Conservation (phyloP, 2,113 vertebrate genomes). For the Leptodactylus fuscus region DNA sequence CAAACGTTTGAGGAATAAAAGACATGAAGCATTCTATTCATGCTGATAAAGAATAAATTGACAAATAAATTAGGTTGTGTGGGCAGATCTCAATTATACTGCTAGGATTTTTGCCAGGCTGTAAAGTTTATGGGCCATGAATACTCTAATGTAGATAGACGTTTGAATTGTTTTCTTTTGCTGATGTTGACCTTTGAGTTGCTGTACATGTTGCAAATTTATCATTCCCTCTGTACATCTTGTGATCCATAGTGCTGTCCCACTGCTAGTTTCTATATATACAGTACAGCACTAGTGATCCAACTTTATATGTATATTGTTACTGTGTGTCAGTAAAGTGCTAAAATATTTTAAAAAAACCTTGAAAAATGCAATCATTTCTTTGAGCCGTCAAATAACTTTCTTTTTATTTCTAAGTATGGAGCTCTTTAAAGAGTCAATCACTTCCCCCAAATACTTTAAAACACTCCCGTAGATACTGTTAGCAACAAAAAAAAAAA, state of each 20-base stretch:
- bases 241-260: background rate
- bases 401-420: no score
- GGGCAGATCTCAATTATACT: slow-evolving; percentile 60
- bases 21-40: slow-evolving; percentile 42
- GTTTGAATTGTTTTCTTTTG: slow-evolving; percentile 59
- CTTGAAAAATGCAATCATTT: no score
- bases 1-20: slow-evolving; percentile 49
- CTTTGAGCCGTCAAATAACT: no score
- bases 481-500: no score
- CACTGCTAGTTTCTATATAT: background rate
- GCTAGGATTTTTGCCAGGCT: slow-evolving; percentile 58
- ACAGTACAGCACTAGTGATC: background rate
- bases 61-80: slow-evolving; percentile 60
- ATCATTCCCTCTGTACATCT: slow-evolving; percentile 34
- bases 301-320: background rate
- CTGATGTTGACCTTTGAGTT: slow-evolving; percentile 56
- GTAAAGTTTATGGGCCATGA: slow-evolving; percentile 60
- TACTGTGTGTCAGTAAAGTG: background rate
- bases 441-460: no score
- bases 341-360: background rate
- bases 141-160: slow-evolving; percentile 53
- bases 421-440: no score
- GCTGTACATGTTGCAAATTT: slow-evolving; percentile 45
- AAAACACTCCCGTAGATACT: no score
- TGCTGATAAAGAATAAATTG: slow-evolving; percentile 57